Percentiles rank a stretch among this genome's conserved stretches.
Evolutionary conservation across 2,797 vertebrate species (phyloP).

Genomic region (Numenius phaeopus): DNA sequence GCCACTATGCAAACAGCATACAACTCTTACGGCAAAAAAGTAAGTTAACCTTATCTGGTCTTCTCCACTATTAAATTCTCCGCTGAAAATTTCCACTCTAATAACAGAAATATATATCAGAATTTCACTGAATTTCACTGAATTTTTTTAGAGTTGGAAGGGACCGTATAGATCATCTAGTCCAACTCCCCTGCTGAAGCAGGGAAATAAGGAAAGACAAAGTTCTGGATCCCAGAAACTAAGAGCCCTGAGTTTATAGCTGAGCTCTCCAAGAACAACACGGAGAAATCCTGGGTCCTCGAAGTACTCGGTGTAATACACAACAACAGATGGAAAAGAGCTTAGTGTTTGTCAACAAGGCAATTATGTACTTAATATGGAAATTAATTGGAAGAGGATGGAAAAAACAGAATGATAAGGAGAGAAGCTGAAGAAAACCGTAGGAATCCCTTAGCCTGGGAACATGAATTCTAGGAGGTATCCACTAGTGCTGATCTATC

Average conservation of each 20-base stretch:
- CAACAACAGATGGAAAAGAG: not conserved
- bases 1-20: not conserved
- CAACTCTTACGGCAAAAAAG: not conserved
- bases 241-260: not conserved
- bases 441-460: not conserved
- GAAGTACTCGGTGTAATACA: not conserved
- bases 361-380: not conserved
- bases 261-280: not conserved
- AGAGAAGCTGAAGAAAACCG: not conserved
- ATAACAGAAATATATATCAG: not conserved
- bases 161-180: no score
- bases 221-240: not conserved
- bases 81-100: not conserved
- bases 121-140: no score
- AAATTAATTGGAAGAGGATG: not conserved
- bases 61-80: not conserved
- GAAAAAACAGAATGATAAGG: not conserved
- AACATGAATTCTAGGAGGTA: not conserved
- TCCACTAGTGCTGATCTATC: not conserved
- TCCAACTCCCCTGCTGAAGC: no score
- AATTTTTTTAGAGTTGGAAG: no score
- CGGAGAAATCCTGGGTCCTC: not conserved
- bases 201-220: not conserved
- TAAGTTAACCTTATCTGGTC: not conserved
- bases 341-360: not conserved